Base-by-base conservation (phyloP, 2,797 vertebrate species). In the Ctenosaura bakeri region DNA sequence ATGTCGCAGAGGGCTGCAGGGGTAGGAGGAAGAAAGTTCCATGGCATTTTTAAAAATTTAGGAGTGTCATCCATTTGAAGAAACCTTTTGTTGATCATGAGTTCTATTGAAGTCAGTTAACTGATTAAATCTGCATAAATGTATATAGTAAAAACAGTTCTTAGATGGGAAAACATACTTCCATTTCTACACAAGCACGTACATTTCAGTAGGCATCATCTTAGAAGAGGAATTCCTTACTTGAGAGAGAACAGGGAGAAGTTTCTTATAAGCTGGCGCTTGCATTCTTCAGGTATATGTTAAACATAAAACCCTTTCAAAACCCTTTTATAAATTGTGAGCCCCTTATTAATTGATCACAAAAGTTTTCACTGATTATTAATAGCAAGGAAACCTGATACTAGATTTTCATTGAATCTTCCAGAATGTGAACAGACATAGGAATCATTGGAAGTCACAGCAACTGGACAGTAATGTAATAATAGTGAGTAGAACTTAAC, bases 401-500 rank as follows among this genome's bases (percentile, higher is more conserved):
- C 81, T 89, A 90, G 56, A 13, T 1, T 91, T 94, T 91, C 5
- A 92, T 96, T 52, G 46, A 80, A 96, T 94, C 79, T 93, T 96
- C 80, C 95, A 99, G 99, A 99, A 97, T 94, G 97, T 99, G 92
- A 97, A 98, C 95, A 99, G 98, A 94, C 98, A 98, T 95, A 98
- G 98, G 92, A 97, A 92, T 90, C 98, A 98, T 95, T 99, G 99
- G 99, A 98, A 96, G 93, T 97, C 96, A 89, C 98, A 98, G 54
- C 97, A 97, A 86, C 97, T 99, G 95, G 99, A 99, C 86, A 98
- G 98, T 95, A 99, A 99, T 4, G 98, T 99, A 73, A 93, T 97
- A 46, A 98, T 99, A 98, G 99, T 99, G 94, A 98, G 98, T 96
- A 90, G 26, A 89, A 92, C 79, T 88, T 94, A 87, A 89, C 8